Conservation (phyloP, 2,113 vertebrate species). For the Callipepla californica region DNA sequence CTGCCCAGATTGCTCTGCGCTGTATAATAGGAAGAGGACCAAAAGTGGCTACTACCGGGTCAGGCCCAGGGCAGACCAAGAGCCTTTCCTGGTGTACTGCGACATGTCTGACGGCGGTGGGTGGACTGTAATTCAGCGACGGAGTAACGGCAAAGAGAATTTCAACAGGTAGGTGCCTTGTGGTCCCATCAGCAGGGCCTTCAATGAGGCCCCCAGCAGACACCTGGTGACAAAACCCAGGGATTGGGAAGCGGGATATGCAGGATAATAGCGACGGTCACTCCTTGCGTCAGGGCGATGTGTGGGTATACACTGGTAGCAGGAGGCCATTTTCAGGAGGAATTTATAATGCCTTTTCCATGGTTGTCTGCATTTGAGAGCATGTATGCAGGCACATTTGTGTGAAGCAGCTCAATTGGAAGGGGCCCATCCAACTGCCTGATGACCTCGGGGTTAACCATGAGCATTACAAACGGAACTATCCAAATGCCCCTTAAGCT, state of each 20-base stretch:
- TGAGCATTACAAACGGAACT: neutral
- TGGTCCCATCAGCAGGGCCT: neutral
- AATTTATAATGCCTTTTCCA: neutral
- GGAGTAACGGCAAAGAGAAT: slow-evolving; percentile 86
- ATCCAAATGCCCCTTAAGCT: neutral
- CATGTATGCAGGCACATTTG: neutral
- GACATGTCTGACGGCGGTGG: slow-evolving; percentile 92
- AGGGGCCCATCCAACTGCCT: neutral
- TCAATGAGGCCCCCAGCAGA: neutral
- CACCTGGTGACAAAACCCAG: neutral
- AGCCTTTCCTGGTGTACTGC: slow-evolving; percentile 88
- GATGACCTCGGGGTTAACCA: neutral
- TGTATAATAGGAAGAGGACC: slow-evolving; percentile 78
- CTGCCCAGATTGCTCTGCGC: slow-evolving; percentile 84
- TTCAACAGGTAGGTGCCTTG: slow-evolving; percentile 81
- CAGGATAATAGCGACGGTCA: neutral
- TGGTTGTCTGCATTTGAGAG: neutral
- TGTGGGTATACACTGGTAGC: neutral
- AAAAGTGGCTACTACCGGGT: slow-evolving; percentile 86
- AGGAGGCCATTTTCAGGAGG: neutral
- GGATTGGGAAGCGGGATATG: neutral
- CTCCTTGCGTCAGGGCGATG: neutral
- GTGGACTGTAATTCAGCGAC: slow-evolving; percentile 90
- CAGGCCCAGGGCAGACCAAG: slow-evolving; percentile 75
- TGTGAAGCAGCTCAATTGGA: neutral